Evolutionary conservation across 2,888 invertebrate genomes (phyloP).

Genomic region (Nemurella pictetii): DNA sequence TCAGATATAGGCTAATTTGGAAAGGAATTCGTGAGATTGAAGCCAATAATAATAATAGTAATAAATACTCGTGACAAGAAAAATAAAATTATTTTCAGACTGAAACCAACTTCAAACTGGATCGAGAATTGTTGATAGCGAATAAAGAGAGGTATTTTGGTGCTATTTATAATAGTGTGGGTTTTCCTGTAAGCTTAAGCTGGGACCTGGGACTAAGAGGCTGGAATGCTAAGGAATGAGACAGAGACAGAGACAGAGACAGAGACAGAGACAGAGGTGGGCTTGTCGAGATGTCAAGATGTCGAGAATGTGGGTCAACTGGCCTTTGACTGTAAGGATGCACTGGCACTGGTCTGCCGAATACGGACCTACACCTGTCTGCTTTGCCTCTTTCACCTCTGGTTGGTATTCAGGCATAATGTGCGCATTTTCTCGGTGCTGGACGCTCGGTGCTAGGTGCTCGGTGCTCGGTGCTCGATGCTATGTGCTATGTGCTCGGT

Average conservation of each 20-base stretch:
- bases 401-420: slow-evolving; percentile 2
- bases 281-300: background rate
- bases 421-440: slow-evolving; percentile 16
- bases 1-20: background rate
- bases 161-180: no score
- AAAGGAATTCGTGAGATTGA: background rate
- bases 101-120: no score
- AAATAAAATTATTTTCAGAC: no score
- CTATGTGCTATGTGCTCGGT: no score
- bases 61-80: background rate
- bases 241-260: background rate
- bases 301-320: background rate
- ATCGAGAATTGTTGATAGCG: no score
- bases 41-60: background rate
- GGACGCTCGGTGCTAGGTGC: no score
- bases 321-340: background rate
- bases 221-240: background rate
- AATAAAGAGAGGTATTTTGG: no score
- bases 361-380: slow-evolving; percentile 13
- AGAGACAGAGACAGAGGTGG: no score
- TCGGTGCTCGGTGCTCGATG: no score
- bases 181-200: no score
- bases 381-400: background rate
- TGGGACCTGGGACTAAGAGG: no score
- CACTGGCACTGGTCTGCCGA: background rate